These are phyloP conservation scores for Peromyscus californicus DNA, from an alignment of 2,113 vertebrate species.

Conservation along the genomic window DNA sequence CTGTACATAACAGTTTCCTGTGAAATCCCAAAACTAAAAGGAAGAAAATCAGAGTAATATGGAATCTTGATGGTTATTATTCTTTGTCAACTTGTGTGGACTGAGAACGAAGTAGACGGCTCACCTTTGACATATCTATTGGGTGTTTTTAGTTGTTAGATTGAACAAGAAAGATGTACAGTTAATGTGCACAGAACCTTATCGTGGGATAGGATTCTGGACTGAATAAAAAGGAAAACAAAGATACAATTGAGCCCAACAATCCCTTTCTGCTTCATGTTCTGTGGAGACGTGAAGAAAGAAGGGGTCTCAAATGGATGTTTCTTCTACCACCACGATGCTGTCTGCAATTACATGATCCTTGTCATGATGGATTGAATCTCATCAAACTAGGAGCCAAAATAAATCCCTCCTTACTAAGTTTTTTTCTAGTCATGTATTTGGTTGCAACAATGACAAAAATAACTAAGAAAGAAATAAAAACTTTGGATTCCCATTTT, in stretches of 20 bases:
- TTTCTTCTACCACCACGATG: neutral
- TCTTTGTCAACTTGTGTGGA: neutral
- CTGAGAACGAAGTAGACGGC: too few relatives aligned
- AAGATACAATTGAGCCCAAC: neutral
- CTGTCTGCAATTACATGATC: too few relatives aligned
- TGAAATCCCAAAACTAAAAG: conserved; percentile 4
- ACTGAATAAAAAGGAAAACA: neutral
- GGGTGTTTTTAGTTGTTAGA: too few relatives aligned
- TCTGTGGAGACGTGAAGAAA: neutral
- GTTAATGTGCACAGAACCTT: neutral
- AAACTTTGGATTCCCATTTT: neutral
- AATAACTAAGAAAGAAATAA: too few relatives aligned
- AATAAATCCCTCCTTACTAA: neutral
- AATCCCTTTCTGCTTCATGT: neutral
- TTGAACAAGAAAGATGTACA: neutral
- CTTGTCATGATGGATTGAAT: neutral
- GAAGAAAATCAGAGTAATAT: neutral
- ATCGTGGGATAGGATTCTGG: neutral
- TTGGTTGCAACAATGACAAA: neutral
- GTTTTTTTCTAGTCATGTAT: too few relatives aligned
- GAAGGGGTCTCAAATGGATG: too few relatives aligned
- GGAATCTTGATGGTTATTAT: neutral
- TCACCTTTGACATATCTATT: neutral
- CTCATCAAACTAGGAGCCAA: neutral
- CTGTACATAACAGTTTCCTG: neutral